Conservation (phyloP, 2,888 invertebrate genomes). For the Pelosia muscerda region DNA sequence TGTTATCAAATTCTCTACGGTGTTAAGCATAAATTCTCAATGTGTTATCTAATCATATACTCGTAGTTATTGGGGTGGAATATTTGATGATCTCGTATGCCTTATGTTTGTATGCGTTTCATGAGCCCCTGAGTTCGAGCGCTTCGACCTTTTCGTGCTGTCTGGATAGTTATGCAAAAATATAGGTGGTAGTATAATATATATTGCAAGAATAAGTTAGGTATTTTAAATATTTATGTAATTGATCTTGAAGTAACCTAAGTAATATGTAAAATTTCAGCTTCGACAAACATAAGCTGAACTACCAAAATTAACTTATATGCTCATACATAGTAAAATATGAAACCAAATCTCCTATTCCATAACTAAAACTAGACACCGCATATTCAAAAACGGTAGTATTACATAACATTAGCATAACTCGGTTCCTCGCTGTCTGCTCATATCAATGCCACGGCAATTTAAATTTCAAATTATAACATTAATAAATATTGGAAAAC, state of each 20-base stretch:
- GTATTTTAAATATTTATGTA: not conserved
- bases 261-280: not conserved
- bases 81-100: not conserved
- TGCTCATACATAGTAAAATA: conserved; percentile 9
- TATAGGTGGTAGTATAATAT: too few relatives aligned
- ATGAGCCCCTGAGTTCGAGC: not conserved
- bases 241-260: not conserved
- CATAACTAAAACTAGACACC: conserved; percentile 13
- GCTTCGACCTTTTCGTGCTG: not conserved
- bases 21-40: conserved; percentile 10
- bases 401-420: conserved; percentile 45
- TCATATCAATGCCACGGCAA: conserved; percentile 41
- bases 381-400: conserved; percentile 26
- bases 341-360: conserved; percentile 12
- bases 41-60: conserved; percentile 5
- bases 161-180: too few relatives aligned
- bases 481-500: conserved; percentile 42
- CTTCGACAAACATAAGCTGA: not conserved
- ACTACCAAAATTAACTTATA: not conserved
- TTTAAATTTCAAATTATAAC: conserved; percentile 51
- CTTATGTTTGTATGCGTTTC: not conserved
- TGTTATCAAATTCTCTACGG: conserved; percentile 19
- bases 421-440: conserved; percentile 56
- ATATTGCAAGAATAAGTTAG: too few relatives aligned
- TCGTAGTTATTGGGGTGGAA: not conserved